Base-by-base conservation (phyloP, 2,113 vertebrate species). In the Donacobius atricapilla region DNA sequence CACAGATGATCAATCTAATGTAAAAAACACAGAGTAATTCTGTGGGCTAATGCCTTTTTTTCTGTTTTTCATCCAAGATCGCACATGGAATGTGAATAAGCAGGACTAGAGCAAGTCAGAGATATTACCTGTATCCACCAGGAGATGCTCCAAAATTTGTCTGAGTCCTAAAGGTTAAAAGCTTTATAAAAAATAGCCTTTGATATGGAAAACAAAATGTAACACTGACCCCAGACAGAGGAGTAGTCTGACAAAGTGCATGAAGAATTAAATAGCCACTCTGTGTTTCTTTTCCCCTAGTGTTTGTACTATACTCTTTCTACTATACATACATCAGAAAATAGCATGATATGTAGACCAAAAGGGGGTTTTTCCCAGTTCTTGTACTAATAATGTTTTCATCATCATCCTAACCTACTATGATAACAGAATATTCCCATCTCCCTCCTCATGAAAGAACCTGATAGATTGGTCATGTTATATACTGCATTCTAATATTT, bases 281-380 rank as follows among this genome's bases (percentile, higher is more conserved):
- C 27, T 24, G 8, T 15, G 7, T 21, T 66, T 66, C 2, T 50
- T 80, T 81, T 25, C 21, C 17, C 6, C 4, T 48, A 1, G 45
- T 68, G 2, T 68, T 66, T 86, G 6, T 37, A 19, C 5, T 21
- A 10, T 50, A 51, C 2, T 39, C 23, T 12, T 64, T 24, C 61
- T n/a, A 8, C 7, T 47, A 8, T 17, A 5, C 6, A 25, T 7
- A 23, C 21, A 48, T 8, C 9, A 83, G 27, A 76, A 28, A 79
- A 25, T 5, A 33, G 1, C 10, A 56, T 30, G 40, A 8, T 35
- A 10, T 42, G 13, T 48, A 31, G 5, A 37, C 4, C 45, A 11
- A 78, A 35, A 35, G 2, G 5, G 1, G 0, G 13, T 35, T 3
- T 31, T 28, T 9, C 33, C 16, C 3, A 44, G 24, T 68, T 58